A percentile compares a stretch with the other conserved stretches of the same genome.
Conservation (phyloP, 2,113 vertebrate genomes). For the Chaetops frenatus region DNA sequence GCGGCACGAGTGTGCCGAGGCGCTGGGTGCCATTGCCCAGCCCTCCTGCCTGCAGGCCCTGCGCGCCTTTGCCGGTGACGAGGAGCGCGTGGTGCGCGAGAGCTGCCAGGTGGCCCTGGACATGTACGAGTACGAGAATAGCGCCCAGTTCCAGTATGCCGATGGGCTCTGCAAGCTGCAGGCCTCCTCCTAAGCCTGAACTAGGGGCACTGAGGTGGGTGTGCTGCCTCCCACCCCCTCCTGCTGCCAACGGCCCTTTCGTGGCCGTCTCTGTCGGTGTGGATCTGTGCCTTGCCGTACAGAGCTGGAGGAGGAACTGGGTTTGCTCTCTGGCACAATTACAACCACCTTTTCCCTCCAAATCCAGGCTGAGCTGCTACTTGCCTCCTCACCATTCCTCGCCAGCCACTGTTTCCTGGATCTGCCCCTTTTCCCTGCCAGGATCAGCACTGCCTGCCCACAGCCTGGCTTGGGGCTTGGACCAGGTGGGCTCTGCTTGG, state of each 20-base stretch:
- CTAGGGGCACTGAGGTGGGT: rapidly evolving
- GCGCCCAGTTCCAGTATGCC: slow-evolving; percentile 86
- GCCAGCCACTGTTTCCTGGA: background rate
- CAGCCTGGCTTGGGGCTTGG: background rate
- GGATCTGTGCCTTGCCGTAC: rapidly evolving
- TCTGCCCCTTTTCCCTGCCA: background rate
- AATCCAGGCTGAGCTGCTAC: slow-evolving; percentile 17
- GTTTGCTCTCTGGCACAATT: background rate
- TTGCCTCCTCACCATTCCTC: background rate
- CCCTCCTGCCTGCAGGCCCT: slow-evolving; percentile 80
- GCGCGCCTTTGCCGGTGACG: slow-evolving; percentile 67
- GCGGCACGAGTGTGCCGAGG: slow-evolving; percentile 92
- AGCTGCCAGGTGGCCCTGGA: slow-evolving; percentile 94
- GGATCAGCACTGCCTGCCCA: background rate
- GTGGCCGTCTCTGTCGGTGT: rapidly evolving
- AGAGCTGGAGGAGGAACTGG: background rate
- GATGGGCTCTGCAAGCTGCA: slow-evolving; percentile 72
- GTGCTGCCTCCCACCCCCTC: rapidly evolving
- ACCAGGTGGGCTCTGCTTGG: background rate
- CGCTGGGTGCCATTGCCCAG: slow-evolving; percentile 88
- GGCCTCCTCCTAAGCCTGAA: background rate
- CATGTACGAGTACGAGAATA: slow-evolving; percentile 83
- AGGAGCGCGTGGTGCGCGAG: slow-evolving; percentile 89
- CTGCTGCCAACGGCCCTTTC: rapidly evolving
- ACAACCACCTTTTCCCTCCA: background rate